Evolutionary conservation across 2,113 vertebrate genomes (phyloP), one percentile per base, ranked within the genome.

Genomic region (Sus scrofa): DNA sequence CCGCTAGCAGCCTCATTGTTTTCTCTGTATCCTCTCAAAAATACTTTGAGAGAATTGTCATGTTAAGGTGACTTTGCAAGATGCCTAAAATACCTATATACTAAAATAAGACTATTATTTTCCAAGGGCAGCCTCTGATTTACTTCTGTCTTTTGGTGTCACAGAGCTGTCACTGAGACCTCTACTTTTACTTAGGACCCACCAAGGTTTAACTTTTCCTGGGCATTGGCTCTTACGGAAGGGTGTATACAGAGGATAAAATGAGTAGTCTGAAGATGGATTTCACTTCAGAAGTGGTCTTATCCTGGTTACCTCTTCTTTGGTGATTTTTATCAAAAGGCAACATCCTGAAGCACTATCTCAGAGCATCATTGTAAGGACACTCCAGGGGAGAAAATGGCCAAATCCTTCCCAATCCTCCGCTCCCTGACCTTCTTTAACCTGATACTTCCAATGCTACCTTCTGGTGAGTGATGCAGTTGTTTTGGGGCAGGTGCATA

Each of bases 401-500:
- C 44, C 75, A 90, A 58, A 37, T 65, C 6, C 58, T 79, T 56
- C 37, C 50, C 6, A 50, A 6, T 65, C 24, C 24, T 89, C 27
- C 82, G 52, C 7, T 96, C 24, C 20, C 3, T 92, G 44, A 39
- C 75, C 15, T 75, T 95, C 78, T 93, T 94, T 56, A 27, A 37
- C 24, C 11, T 62, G n/a, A 60, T 70, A 13, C 27, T 74, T n/a
- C 15, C 24, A 39, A 20, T 30, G 2, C n/a, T 77, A 30, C 7
- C 75, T 78, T 89, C n/a, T 63, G 83, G 93, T 97, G n/a, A 96
- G 97, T 96, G 68, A 27, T 65, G 68, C 68, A 27, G 9, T 52
- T 71, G 44, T 16, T 70, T 30, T 27, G 54, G 54, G 10, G 16
- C 13, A 83, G 30, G 15, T 39, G 65, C 27, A 22, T 37, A 65